Percentiles rank a stretch among this genome's conserved stretches.
phyloP scores from a whole-genome alignment of 2,888 invertebrate species.

The Sarcophaga caerulescens region DNA sequence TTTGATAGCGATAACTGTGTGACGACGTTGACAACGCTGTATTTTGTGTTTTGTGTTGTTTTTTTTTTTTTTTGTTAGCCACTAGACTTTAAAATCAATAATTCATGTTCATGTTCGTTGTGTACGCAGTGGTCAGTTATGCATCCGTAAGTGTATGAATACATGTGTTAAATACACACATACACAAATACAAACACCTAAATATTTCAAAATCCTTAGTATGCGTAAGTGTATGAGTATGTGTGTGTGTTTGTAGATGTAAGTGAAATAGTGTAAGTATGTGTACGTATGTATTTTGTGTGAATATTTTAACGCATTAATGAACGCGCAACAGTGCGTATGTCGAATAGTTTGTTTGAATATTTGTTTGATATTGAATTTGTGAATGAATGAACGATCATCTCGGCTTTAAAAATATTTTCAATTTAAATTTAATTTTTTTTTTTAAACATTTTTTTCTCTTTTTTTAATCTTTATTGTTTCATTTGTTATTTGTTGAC shows the following conservation, averaged over 20 bases:
- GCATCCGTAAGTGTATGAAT: background rate
- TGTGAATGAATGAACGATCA: background rate
- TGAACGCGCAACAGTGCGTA: constrained; percentile 60
- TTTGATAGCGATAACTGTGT: background rate
- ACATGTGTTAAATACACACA: background rate
- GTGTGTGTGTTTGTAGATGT: background rate
- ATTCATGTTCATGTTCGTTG: constrained; percentile 41
- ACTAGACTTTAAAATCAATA: constrained; percentile 54
- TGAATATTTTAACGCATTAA: constrained; percentile 50
- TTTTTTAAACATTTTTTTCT: too few species aligned
- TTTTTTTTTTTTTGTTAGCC: background rate
- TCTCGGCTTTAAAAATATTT: background rate
- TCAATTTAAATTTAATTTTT: too few species aligned
- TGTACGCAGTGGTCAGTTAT: constrained; percentile 49
- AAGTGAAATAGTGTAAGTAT: background rate
- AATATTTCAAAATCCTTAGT: constrained; percentile 8
- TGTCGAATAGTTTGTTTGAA: constrained; percentile 39
- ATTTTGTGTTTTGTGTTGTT: background rate
- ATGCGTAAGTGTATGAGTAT: background rate
- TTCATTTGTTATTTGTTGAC: too few species aligned
- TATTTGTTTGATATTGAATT: background rate
- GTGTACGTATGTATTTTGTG: background rate
- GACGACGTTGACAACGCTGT: background rate
- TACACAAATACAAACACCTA: background rate
- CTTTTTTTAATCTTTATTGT: too few species aligned